Conservation (phyloP, 2,113 vertebrate genomes). For the Pungitius pungitius region DNA sequence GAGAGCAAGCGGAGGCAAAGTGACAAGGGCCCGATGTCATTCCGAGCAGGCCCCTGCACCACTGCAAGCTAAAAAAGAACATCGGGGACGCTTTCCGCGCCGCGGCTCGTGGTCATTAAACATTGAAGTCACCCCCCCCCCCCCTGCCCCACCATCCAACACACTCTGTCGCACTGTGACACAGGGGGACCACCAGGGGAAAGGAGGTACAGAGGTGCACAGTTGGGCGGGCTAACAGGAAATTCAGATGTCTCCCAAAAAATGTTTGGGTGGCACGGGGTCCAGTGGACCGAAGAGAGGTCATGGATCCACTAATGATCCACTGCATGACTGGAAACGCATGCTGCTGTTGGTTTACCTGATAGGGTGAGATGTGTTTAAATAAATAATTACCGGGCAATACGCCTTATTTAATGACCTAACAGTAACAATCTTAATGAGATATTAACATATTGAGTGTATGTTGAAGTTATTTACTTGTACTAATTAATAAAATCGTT, state of each 20-base stretch:
- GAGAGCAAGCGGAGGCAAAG: constrained; percentile 52
- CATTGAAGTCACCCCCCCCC: constrained; percentile 60
- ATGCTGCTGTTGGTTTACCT: not conserved
- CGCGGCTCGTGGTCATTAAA: constrained; percentile 66
- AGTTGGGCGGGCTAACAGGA: constrained; percentile 1
- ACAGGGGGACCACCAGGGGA: constrained; percentile 23
- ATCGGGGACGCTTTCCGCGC: constrained; percentile 38
- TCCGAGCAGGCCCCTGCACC: constrained; percentile 65
- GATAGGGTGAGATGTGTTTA: not conserved
- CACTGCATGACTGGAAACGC: not conserved
- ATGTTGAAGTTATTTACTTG: not conserved
- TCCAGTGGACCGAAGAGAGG: not conserved
- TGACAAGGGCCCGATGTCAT: constrained; percentile 68
- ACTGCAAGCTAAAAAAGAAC: constrained; percentile 69
- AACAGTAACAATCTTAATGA: not conserved
- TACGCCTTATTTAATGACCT: not conserved
- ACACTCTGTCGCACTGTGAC: constrained; percentile 44
- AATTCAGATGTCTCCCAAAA: constrained; percentile 13
- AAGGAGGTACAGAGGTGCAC: constrained; percentile 45
- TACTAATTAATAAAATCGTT: not conserved
- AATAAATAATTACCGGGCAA: not conserved
- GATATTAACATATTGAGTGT: not conserved
- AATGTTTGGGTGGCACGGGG: not conserved
- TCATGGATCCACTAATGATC: not conserved
- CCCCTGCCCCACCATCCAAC: not conserved